Percentiles rank a stretch among this genome's conserved stretches.
Conservation (phyloP, 2,113 vertebrate species). For the Chloebia gouldiae region DNA sequence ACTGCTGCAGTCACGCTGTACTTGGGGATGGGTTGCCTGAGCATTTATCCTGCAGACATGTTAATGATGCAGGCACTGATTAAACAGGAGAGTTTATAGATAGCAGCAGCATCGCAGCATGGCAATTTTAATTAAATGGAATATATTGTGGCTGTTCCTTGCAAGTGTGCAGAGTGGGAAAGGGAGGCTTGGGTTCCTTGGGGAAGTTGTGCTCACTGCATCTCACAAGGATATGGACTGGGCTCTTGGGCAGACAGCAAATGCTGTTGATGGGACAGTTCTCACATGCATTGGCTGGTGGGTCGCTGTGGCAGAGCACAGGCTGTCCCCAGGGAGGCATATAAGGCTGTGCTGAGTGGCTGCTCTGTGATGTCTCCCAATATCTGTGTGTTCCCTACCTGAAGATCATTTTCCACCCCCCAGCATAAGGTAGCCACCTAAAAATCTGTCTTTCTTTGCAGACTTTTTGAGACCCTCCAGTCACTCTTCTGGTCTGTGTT, state of each 20-base stretch:
- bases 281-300: not conserved
- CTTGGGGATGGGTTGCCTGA: not conserved
- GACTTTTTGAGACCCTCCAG: constrained; percentile 95
- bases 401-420: not conserved
- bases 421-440: not conserved
- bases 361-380: not conserved
- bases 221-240: not conserved
- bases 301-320: not conserved
- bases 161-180: not conserved
- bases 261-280: not conserved
- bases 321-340: not conserved
- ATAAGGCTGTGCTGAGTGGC: not conserved
- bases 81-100: not conserved
- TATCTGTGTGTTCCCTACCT: not conserved
- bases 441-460: constrained; percentile 58
- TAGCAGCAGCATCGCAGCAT: not conserved
- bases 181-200: not conserved
- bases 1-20: not conserved
- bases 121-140: not conserved
- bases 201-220: not conserved
- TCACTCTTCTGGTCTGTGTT: constrained; percentile 98
- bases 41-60: not conserved
- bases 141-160: not conserved
- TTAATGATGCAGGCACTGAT: not conserved
- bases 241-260: not conserved